phyloP scores from a whole-genome alignment of 2,113 vertebrate species.

The Poeciliopsis occidentalis region DNA sequence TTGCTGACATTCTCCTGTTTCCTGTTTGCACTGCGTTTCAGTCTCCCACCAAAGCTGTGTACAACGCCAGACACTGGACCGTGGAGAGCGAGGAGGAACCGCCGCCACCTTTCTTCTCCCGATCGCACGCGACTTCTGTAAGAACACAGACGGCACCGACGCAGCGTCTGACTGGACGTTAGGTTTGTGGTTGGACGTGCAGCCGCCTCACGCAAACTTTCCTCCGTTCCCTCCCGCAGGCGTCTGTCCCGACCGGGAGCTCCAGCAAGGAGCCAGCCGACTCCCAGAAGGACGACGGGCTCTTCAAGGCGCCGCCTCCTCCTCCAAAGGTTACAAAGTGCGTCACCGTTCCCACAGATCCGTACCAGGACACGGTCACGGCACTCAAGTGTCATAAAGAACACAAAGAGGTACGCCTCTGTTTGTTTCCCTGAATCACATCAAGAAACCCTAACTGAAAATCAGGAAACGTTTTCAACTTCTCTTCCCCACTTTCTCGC shows the following conservation, averaged over 20 bases:
- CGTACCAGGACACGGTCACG: slow-evolving; percentile 96
- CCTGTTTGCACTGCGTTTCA: slow-evolving; percentile 64
- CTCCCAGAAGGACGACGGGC: slow-evolving; percentile 89
- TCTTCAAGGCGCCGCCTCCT: slow-evolving; percentile 96
- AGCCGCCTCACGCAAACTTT: not conserved
- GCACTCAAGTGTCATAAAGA: slow-evolving; percentile 97
- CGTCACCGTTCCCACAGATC: slow-evolving; percentile 91
- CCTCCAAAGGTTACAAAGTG: slow-evolving; percentile 97
- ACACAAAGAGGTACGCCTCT: slow-evolving; percentile 90
- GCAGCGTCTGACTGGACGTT: not conserved
- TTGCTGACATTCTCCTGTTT: not conserved
- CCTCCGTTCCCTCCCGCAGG: slow-evolving; percentile 69
- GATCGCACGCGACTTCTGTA: slow-evolving; percentile 83
- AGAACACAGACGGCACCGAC: slow-evolving; percentile 21
- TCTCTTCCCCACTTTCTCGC: not conserved
- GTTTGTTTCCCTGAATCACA: too few relatives aligned
- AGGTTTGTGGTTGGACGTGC: not conserved
- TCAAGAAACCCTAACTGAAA: too few relatives aligned
- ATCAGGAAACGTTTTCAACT: too few relatives aligned
- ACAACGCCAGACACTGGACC: slow-evolving; percentile 98
- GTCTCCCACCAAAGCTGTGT: slow-evolving; percentile 98
- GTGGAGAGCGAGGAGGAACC: slow-evolving; percentile 86
- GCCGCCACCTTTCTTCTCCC: slow-evolving; percentile 80
- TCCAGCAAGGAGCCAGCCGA: slow-evolving; percentile 83
- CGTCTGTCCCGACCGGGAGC: slow-evolving; percentile 74